Percentiles rank a stretch among this genome's conserved stretches.
These are phyloP conservation scores for Labrus mixtus DNA, from an alignment of 2,113 vertebrate species.

Conservation along the genomic window DNA sequence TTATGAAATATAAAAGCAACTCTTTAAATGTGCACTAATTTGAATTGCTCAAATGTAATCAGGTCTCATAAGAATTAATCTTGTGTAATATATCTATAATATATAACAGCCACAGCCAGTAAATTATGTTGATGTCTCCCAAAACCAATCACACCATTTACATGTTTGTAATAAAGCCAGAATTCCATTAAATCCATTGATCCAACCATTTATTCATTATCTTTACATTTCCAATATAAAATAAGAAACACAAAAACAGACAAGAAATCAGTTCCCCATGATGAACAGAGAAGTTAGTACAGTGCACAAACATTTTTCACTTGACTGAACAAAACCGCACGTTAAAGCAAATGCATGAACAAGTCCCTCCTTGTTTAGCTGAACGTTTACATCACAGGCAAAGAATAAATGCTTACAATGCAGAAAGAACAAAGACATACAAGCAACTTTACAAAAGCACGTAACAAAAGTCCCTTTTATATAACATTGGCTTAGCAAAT, in stretches of 20 bases:
- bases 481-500: slow-evolving; percentile 60
- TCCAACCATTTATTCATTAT: slow-evolving; percentile 67
- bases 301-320: slow-evolving; percentile 36
- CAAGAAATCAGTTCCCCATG: slow-evolving; percentile 3
- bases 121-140: too few species aligned
- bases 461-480: slow-evolving; percentile 64
- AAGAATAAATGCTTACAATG: slow-evolving; percentile 24
- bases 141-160: too few species aligned
- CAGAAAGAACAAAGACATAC: slow-evolving; percentile 34
- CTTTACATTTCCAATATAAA: slow-evolving; percentile 68
- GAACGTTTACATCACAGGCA: slow-evolving; percentile 31
- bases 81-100: too few species aligned
- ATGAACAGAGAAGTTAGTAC: slow-evolving; percentile 28
- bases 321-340: slow-evolving; percentile 33
- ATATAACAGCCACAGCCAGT: too few species aligned
- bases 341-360: slow-evolving; percentile 32
- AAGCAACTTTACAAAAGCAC: slow-evolving; percentile 63
- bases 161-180: slow-evolving; percentile 7
- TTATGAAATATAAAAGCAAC: too few species aligned
- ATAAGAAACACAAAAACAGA: slow-evolving; percentile 30
- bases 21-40: too few species aligned
- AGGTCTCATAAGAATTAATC: too few species aligned
- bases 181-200: neutral
- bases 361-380: slow-evolving; percentile 23
- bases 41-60: too few species aligned